These are phyloP conservation scores for Drosophila parthenogenetica DNA, from an alignment of 2,888 invertebrate genomes.

Conservation along the genomic window DNA sequence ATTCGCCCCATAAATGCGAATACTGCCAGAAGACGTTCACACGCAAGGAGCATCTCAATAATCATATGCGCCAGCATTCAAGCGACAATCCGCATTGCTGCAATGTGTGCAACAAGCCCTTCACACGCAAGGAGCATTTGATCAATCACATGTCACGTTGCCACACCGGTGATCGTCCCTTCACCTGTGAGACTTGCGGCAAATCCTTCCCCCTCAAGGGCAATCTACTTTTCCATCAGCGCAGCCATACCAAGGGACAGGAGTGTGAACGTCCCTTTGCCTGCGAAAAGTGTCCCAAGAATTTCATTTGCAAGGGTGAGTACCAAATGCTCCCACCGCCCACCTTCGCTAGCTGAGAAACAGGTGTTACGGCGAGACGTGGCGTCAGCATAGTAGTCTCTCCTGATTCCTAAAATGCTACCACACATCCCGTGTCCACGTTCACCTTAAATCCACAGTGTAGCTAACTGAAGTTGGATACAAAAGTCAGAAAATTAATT, in stretches of 20 bases:
- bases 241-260: slow-evolving; percentile 92
- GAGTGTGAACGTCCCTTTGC: slow-evolving; percentile 89
- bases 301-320: slow-evolving; percentile 93
- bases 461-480: slow-evolving; percentile 5
- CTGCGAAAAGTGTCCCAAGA: slow-evolving; percentile 93
- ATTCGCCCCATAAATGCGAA: slow-evolving; percentile 93
- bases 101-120: slow-evolving; percentile 93
- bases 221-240: slow-evolving; percentile 93
- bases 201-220: slow-evolving; percentile 94
- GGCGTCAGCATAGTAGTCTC: slow-evolving; percentile 75
- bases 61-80: slow-evolving; percentile 94
- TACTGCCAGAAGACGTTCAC: slow-evolving; percentile 95
- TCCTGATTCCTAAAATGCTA: slow-evolving; percentile 2
- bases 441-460: slow-evolving; percentile 9
- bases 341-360: no score
- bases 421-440: no score
- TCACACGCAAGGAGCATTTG: slow-evolving; percentile 94
- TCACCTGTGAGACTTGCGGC: slow-evolving; percentile 93
- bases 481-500: background rate
- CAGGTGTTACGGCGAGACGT: slow-evolving; percentile 53
- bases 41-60: slow-evolving; percentile 93
- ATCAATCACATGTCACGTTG: slow-evolving; percentile 91
- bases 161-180: slow-evolving; percentile 92
- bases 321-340: slow-evolving; percentile 9
- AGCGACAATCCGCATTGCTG: slow-evolving; percentile 95